Evolutionary conservation across 2,113 vertebrate species (phyloP), one percentile per base, ranked within the genome.

Genomic region (Hydrochoerus hydrochaeris): DNA sequence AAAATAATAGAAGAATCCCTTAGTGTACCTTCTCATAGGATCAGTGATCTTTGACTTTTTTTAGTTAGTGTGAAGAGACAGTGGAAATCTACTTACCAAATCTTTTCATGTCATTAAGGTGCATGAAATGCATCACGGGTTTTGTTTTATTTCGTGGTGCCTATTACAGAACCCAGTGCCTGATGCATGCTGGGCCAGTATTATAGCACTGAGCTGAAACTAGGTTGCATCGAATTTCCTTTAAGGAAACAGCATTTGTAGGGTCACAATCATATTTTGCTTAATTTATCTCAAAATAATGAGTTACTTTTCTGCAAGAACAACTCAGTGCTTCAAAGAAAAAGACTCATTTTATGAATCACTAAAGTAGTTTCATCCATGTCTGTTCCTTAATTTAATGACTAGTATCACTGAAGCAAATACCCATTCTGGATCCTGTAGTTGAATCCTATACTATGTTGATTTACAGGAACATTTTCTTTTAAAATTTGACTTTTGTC

Each of bases 401-500:
- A 92, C 80, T 97, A 4, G 90, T 95, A 77, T 90, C 5, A 83
- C 46, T 95, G 75, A 38, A 86, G 49, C 90, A 97, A 95, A 92
- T 69, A 82, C 16, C 30, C 62, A 78, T 96, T 97, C 52, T 65
- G 19, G 89, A 91, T 95, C 92, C 87, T 95, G 78, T 95, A 94
- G 84, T 91, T 93, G 22, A 92, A 95, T 93, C 81, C 67, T 35
- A 77, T 60, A 84, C 3, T 90, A 3, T 57, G 0, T 97, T 98
- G 96, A 87, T 38, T 38, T 90, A 95, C 96, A 90, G 87, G 95
- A 91, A 96, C 30, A 62, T 96, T 97, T 97, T 83, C 75, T 97
- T 92, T 97, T 98, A 94, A 97, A 98, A 69, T 97, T 96, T 97
- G 58, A 96, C 75, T 98, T 97, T 90, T 96, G 17, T 57, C 54